These are phyloP conservation scores for Leptura quadrifasciata DNA, from an alignment of 2,888 invertebrate species.

Conservation along the genomic window DNA sequence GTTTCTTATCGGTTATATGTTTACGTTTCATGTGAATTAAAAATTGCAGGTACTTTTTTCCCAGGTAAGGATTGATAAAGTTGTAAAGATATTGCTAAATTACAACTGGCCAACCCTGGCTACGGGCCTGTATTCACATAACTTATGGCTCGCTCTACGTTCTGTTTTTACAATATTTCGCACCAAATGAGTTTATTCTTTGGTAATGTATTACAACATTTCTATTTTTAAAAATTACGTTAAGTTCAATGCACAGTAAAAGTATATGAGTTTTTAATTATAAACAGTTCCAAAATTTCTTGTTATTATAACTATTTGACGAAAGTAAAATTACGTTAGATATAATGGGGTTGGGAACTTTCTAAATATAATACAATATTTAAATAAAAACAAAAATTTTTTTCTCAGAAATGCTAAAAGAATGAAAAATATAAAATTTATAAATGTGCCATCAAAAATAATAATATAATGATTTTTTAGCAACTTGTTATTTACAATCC, in stretches of 20 bases:
- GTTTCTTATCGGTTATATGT: too few relatives aligned
- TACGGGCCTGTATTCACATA: background rate
- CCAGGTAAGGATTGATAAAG: background rate
- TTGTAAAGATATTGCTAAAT: background rate
- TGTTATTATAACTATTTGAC: background rate
- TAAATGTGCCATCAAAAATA: too few relatives aligned
- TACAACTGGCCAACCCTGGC: background rate
- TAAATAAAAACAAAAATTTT: background rate
- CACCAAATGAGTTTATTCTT: slow-evolving; percentile 27
- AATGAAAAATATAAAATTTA: background rate
- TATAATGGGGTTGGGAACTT: background rate
- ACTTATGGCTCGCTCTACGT: background rate
- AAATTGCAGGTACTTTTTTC: too few relatives aligned
- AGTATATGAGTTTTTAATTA: background rate
- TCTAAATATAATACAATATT: background rate
- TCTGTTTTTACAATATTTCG: slow-evolving; percentile 25
- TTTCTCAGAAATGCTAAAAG: too few relatives aligned
- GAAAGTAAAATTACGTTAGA: background rate
- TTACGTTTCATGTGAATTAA: too few relatives aligned
- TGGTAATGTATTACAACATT: slow-evolving; percentile 19
- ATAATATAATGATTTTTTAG: too few relatives aligned
- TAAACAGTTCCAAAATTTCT: background rate
- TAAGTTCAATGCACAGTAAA: slow-evolving; percentile 1
- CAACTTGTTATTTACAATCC: too few relatives aligned
- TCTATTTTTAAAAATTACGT: slow-evolving; percentile 32